Percentiles rank a stretch among this genome's conserved stretches.
Evolutionary conservation across 2,797 vertebrate species (phyloP).

Genomic region (Graptemys geographica): DNA sequence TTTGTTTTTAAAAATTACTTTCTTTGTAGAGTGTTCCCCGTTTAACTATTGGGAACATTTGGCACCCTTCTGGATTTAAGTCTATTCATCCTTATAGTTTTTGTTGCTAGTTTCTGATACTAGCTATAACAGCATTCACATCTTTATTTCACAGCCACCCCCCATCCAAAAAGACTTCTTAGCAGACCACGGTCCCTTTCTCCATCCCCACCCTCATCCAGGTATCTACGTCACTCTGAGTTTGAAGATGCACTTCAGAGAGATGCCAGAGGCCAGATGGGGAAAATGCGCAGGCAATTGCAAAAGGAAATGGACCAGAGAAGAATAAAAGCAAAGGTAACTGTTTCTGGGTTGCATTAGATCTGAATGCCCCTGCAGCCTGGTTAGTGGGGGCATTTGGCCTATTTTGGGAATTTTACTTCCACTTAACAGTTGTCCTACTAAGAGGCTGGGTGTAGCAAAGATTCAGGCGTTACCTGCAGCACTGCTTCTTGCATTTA

Average conservation of each 20-base stretch:
- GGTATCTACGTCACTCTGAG: constrained; percentile 30
- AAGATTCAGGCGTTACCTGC: neutral
- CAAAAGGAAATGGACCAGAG: constrained; percentile 67
- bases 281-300: constrained; percentile 58
- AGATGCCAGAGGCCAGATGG: constrained; percentile 35
- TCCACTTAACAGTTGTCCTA: neutral
- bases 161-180: constrained; percentile 48
- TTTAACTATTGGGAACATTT: neutral
- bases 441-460: neutral
- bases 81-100: neutral
- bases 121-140: neutral
- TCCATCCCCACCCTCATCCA: constrained; percentile 79
- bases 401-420: neutral
- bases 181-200: constrained; percentile 84
- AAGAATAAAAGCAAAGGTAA: constrained; percentile 77
- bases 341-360: neutral
- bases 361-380: neutral
- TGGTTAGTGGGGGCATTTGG: neutral
- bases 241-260: constrained; percentile 59
- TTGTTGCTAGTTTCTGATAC: neutral
- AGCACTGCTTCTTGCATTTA: neutral
- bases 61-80: neutral
- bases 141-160: constrained; percentile 69
- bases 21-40: neutral
- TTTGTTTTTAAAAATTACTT: neutral